Percentiles rank a stretch among this genome's conserved stretches.
These are phyloP conservation scores for Hyperoodon ampullatus DNA, from an alignment of 2,113 vertebrate genomes.

Conservation along the genomic window DNA sequence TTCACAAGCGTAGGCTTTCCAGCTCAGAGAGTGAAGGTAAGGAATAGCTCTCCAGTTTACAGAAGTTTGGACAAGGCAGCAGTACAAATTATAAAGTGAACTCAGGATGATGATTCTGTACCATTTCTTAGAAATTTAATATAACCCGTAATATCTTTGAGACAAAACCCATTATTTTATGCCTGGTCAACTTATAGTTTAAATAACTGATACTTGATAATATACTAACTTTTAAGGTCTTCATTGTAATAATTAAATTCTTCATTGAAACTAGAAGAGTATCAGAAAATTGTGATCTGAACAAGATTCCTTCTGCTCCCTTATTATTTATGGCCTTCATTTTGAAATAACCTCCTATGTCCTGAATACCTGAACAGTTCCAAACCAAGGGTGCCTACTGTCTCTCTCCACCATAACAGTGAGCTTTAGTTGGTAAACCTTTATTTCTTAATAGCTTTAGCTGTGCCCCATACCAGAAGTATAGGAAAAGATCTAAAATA, in stretches of 20 bases:
- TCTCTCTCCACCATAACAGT: not conserved
- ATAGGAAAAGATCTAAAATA: not conserved
- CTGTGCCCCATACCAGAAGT: not conserved
- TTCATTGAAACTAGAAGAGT: conserved; percentile 1
- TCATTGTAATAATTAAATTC: conserved; percentile 12
- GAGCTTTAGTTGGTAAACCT: not conserved
- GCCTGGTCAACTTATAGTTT: not conserved
- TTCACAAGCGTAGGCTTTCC: conserved; percentile 91
- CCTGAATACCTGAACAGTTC: not conserved
- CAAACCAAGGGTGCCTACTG: not conserved
- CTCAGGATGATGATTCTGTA: not conserved
- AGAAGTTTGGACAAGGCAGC: not conserved
- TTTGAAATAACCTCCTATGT: conserved; percentile 1
- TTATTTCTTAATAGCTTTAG: not conserved
- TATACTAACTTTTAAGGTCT: conserved; percentile 11
- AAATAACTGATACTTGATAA: conserved; percentile 8
- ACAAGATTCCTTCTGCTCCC: not conserved
- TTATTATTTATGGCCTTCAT: not conserved
- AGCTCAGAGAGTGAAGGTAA: conserved; percentile 96
- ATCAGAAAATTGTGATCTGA: conserved; percentile 10
- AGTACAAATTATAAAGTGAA: not conserved
- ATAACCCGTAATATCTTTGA: not conserved
- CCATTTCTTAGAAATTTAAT: not conserved
- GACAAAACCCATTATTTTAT: conserved; percentile 23
- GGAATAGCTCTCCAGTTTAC: not conserved